Percentiles rank a stretch among this genome's conserved stretches.
Conservation (phyloP, 1,140 invertebrate genomes). For the Drosophila sturtevanti region DNA sequence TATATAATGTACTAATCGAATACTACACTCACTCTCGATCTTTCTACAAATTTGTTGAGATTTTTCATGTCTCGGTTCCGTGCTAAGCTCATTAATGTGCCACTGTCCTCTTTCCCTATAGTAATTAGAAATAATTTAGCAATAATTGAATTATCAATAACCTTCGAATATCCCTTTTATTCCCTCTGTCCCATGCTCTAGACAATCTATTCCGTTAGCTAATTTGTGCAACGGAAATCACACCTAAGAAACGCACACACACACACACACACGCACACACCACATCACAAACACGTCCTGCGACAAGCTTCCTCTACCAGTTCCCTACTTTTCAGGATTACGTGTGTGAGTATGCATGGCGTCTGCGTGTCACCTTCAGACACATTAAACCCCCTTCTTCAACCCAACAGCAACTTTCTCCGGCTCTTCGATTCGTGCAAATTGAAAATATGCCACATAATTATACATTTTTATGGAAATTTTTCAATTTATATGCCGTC, state of each 20-base stretch:
- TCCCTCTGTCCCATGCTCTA: background rate
- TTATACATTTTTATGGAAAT: slow-evolving; percentile 79
- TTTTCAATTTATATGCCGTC: slow-evolving; percentile 81
- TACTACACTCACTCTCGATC: too few relatives aligned
- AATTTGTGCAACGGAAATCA: slow-evolving; percentile 69
- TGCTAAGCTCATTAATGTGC: background rate
- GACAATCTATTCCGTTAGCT: slow-evolving; percentile 19
- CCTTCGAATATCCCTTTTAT: background rate
- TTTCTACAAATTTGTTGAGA: too few relatives aligned
- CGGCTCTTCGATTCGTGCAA: slow-evolving; percentile 50
- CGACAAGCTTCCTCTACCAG: background rate
- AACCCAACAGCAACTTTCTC: too few relatives aligned
- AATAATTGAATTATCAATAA: slow-evolving; percentile 58
- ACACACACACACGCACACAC: background rate
- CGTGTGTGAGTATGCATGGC: slow-evolving; percentile 26
- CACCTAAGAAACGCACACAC: slow-evolving; percentile 19
- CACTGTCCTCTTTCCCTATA: background rate
- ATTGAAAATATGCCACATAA: slow-evolving; percentile 78
- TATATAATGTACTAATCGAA: too few relatives aligned
- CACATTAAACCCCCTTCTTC: background rate
- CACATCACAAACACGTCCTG: background rate
- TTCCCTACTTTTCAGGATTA: background rate
- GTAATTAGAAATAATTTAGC: slow-evolving; percentile 4
- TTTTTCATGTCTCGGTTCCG: background rate
- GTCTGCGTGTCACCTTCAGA: slow-evolving; percentile 1